phyloP scores from a whole-genome alignment of 2,888 invertebrate species.

The Pammene fasciana region DNA sequence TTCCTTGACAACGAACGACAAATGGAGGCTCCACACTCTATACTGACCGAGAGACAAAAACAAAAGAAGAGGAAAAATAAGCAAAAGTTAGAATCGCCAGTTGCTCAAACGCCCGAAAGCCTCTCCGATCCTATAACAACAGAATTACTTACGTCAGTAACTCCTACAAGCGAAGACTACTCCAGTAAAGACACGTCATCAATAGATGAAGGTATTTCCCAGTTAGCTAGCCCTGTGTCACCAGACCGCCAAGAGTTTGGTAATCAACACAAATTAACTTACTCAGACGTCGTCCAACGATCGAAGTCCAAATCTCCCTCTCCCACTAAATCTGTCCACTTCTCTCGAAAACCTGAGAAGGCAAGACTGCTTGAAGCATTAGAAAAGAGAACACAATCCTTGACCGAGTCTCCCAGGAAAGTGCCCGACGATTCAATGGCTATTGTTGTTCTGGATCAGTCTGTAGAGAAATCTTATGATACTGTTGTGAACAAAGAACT shows the following conservation, averaged over 20 bases:
- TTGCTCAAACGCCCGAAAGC: conserved; percentile 72
- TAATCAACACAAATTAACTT: conserved; percentile 64
- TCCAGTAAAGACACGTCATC: conserved; percentile 72
- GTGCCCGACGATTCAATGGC: conserved; percentile 63
- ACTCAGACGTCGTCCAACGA: conserved; percentile 78
- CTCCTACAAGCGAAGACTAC: conserved; percentile 75
- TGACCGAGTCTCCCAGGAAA: conserved; percentile 57
- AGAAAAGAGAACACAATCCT: conserved; percentile 70
- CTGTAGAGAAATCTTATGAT: conserved; percentile 73
- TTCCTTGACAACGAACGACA: conserved; percentile 73
- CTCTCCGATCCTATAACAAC: conserved; percentile 79
- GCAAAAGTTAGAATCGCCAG: conserved; percentile 69
- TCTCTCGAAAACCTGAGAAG: conserved; percentile 63
- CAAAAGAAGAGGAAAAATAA: conserved; percentile 72
- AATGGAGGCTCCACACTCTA: conserved; percentile 59
- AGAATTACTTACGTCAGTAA: conserved; percentile 73
- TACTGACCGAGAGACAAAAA: conserved; percentile 67
- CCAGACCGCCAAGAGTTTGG: conserved; percentile 50
- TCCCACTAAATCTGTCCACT: conserved; percentile 63
- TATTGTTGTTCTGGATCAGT: conserved; percentile 69
- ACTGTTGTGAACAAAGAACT: conserved; percentile 85
- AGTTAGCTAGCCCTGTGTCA: conserved; percentile 62
- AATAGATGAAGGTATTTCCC: conserved; percentile 78
- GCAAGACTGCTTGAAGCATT: conserved; percentile 67
- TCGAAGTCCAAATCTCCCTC: conserved; percentile 80